Evolutionary conservation across 2,113 vertebrate species (phyloP).

Genomic region (Thalassarche chlororhynchos): DNA sequence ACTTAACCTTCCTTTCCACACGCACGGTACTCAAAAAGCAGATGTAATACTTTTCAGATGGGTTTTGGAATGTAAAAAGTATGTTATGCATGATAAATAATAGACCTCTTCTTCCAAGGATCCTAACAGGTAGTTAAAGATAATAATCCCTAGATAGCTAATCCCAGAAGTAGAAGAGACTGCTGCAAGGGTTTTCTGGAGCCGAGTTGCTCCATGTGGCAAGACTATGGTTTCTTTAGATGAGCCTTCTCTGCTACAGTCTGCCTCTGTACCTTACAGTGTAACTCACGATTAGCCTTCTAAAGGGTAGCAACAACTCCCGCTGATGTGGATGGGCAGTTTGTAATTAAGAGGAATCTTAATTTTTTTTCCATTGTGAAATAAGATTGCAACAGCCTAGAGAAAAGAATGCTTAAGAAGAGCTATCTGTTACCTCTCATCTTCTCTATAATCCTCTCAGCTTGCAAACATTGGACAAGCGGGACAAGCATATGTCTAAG

Average conservation of each 20-base stretch:
- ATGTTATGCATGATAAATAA: not conserved
- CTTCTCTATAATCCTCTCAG: not conserved
- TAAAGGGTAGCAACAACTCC: not conserved
- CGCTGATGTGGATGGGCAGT: accelerated
- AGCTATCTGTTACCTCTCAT: not conserved
- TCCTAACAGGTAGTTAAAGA: not conserved
- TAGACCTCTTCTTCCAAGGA: not conserved
- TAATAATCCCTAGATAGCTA: not conserved
- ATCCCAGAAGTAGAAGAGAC: not conserved
- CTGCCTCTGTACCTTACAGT: accelerated
- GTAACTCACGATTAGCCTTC: accelerated
- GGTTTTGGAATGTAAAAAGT: not conserved
- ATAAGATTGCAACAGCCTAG: not conserved
- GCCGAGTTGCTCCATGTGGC: not conserved
- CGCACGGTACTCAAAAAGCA: not conserved
- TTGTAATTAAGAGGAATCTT: not conserved
- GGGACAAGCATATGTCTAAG: accelerated
- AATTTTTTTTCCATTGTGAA: not conserved
- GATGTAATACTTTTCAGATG: not conserved
- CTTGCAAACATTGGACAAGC: not conserved
- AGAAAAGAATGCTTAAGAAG: not conserved
- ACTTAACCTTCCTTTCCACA: not conserved
- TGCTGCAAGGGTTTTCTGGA: not conserved
- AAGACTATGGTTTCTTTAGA: not conserved
- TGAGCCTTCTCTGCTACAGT: accelerated